These are phyloP conservation scores for Lepus timidus DNA, from an alignment of 2,113 vertebrate species.

Conservation along the genomic window DNA sequence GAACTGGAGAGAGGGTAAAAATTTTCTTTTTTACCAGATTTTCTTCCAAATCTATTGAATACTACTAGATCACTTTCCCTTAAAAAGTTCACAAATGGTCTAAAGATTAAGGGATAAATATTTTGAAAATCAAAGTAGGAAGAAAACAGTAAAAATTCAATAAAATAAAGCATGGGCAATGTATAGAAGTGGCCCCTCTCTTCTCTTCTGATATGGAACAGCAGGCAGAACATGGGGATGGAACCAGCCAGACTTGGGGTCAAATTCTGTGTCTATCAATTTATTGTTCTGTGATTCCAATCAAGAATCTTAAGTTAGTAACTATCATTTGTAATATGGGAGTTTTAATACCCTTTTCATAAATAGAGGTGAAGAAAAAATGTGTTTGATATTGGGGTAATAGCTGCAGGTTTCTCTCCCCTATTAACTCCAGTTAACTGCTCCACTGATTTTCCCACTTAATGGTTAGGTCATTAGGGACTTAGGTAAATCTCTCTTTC, in stretches of 20 bases:
- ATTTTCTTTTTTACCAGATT: background rate
- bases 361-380: background rate
- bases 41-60: slow-evolving; percentile 1
- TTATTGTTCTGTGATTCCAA: background rate
- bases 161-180: background rate
- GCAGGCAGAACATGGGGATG: background rate
- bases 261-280: background rate
- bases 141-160: background rate
- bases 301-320: background rate
- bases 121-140: background rate
- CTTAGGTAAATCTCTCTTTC: background rate
- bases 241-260: background rate
- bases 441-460: background rate
- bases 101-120: background rate
- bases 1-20: background rate
- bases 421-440: background rate
- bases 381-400: background rate
- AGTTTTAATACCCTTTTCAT: background rate
- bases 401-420: background rate
- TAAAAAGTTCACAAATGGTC: background rate
- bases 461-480: background rate
- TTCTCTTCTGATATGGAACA: background rate
- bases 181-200: background rate
- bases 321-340: background rate
- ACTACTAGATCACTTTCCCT: background rate